These are phyloP conservation scores for Mimas tiliae DNA, from an alignment of 2,888 invertebrate species.

Conservation along the genomic window DNA sequence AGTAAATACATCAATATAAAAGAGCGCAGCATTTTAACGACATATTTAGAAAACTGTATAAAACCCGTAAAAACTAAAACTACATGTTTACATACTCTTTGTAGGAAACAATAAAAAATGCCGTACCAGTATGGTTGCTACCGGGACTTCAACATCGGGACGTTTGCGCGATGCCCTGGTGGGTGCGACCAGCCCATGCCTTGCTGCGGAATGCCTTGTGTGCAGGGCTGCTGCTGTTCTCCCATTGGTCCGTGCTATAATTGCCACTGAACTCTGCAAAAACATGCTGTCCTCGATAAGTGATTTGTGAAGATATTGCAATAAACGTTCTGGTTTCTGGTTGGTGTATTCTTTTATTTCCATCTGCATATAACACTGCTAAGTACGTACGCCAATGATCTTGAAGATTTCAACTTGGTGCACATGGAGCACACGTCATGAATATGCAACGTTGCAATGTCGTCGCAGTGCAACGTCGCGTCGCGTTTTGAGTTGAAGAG, in stretches of 20 bases:
- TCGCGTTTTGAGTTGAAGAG: too few relatives aligned
- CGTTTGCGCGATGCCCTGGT: slow-evolving; percentile 64
- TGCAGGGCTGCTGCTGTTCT: slow-evolving; percentile 53
- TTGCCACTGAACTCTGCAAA: slow-evolving; percentile 45
- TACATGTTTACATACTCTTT: too few relatives aligned
- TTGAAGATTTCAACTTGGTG: too few relatives aligned
- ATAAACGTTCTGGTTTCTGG: slow-evolving; percentile 7
- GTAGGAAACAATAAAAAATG: slow-evolving; percentile 45
- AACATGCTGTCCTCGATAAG: background rate
- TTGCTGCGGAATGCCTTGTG: slow-evolving; percentile 48
- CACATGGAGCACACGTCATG: too few relatives aligned
- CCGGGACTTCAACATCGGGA: slow-evolving; percentile 63
- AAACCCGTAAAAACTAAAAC: too few relatives aligned
- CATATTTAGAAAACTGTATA: too few relatives aligned
- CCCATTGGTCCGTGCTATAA: slow-evolving; percentile 63
- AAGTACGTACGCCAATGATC: too few relatives aligned
- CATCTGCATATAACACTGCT: too few relatives aligned
- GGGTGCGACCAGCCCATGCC: slow-evolving; percentile 56
- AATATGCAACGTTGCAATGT: too few relatives aligned
- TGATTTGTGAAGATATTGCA: slow-evolving; percentile 5
- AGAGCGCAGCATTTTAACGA: background rate
- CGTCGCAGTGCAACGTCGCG: too few relatives aligned
- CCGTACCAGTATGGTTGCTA: slow-evolving; percentile 66
- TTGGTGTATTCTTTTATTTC: background rate
- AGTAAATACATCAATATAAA: background rate